Percentiles rank a stretch among this genome's conserved stretches.
phyloP scores from a whole-genome alignment of 2,888 invertebrate genomes.

The Calameuta filiformis region DNA sequence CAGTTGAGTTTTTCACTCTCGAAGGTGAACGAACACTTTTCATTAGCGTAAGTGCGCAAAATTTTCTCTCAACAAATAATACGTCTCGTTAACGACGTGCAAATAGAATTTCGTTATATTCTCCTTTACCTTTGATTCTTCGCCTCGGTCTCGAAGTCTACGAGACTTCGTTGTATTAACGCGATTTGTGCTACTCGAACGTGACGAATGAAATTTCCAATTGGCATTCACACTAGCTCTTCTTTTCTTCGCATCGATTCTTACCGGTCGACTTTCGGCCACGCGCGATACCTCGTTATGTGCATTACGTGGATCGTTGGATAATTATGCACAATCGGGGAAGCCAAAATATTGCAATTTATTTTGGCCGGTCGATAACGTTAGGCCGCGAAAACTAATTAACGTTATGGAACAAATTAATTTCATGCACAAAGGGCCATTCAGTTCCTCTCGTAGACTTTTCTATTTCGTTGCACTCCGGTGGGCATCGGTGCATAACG shows the following conservation, averaged over 20 bases:
- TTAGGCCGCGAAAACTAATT: not conserved
- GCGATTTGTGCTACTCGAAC: not conserved
- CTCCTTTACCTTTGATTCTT: not conserved
- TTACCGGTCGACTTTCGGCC: not conserved
- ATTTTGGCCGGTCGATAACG: not conserved
- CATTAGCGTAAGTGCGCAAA: not conserved
- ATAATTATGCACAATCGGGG: not conserved
- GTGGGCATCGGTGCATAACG: not conserved
- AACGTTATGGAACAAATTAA: not conserved
- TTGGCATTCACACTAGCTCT: not conserved
- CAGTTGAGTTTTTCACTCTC: not conserved
- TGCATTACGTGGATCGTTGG: not conserved
- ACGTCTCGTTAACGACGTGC: not conserved
- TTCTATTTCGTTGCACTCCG: not conserved
- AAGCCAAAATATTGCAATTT: not conserved
- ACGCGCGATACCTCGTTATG: not conserved
- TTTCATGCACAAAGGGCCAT: not conserved
- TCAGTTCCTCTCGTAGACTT: not conserved
- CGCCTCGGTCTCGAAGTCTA: not conserved
- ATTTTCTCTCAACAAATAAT: not conserved
- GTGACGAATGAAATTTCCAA: not conserved
- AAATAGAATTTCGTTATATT: not conserved
- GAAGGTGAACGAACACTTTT: not conserved
- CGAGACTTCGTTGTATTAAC: not conserved
- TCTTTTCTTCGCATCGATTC: not conserved